A percentile compares a stretch with the other conserved stretches of the same genome.
Evolutionary conservation across 2,797 vertebrate genomes (phyloP).

Genomic region (Taenioides sp.): DNA sequence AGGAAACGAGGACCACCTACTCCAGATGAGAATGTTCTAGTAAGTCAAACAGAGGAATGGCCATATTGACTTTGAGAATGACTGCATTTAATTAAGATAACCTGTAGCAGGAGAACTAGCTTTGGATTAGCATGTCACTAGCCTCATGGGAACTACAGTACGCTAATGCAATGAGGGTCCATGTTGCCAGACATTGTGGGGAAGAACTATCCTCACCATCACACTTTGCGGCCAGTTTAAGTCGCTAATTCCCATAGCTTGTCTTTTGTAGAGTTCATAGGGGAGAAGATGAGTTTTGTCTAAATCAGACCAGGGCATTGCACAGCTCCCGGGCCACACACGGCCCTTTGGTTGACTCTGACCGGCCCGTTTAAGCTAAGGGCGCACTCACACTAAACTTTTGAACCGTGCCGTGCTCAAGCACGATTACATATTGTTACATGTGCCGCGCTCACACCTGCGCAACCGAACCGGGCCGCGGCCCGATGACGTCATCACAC

Average conservation of each 20-base stretch:
- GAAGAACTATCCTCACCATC: slow-evolving; percentile 20
- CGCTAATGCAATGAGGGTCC: slow-evolving; percentile 27
- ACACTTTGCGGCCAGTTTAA: slow-evolving; percentile 31
- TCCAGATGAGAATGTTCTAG: slow-evolving; percentile 48
- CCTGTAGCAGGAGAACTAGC: slow-evolving; percentile 30
- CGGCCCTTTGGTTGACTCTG: too few relatives aligned
- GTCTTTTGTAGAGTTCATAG: neutral
- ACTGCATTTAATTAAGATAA: slow-evolving; percentile 42
- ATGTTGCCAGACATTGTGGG: slow-evolving; percentile 19
- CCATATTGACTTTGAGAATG: slow-evolving; percentile 40
- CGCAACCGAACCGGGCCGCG: too few relatives aligned
- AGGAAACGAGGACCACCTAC: slow-evolving; percentile 52
- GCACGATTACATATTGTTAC: too few relatives aligned
- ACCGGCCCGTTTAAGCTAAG: too few relatives aligned
- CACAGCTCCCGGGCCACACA: too few relatives aligned
- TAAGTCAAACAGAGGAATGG: slow-evolving; percentile 39
- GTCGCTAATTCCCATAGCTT: slow-evolving; percentile 9
- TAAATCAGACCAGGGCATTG: too few relatives aligned
- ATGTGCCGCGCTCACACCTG: too few relatives aligned
- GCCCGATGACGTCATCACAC: too few relatives aligned
- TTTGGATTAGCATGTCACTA: slow-evolving; percentile 32
- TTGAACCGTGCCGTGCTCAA: too few relatives aligned
- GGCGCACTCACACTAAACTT: too few relatives aligned
- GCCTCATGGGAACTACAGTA: slow-evolving; percentile 22
- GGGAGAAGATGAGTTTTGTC: neutral